Evolutionary conservation across 2,113 vertebrate species (phyloP).

Genomic region (Smithornis capensis): DNA sequence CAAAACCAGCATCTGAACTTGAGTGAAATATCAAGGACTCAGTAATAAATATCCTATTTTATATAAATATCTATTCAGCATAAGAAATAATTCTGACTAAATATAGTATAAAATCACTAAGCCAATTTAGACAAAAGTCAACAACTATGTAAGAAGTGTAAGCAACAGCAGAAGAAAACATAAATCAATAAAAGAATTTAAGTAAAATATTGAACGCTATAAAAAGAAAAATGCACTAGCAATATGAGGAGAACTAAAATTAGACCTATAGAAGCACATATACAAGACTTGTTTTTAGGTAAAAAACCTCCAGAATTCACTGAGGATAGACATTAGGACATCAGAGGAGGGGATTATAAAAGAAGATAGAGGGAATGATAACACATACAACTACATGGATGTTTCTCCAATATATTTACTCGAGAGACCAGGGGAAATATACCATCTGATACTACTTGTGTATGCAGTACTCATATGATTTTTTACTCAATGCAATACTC

Average conservation of each 20-base stretch:
- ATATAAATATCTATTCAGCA: neutral
- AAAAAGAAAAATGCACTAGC: neutral
- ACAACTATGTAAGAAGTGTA: neutral
- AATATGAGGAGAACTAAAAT: neutral
- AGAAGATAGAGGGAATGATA: neutral
- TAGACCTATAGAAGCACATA: neutral
- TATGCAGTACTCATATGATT: neutral
- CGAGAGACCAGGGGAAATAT: neutral
- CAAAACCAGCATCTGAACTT: neutral
- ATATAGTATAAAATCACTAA: neutral
- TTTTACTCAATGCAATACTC: too few relatives aligned
- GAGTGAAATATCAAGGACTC: neutral
- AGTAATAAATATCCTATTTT: neutral
- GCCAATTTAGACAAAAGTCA: neutral
- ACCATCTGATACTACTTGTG: neutral
- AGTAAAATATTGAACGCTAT: neutral
- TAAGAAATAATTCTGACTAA: neutral
- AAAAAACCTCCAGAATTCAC: neutral
- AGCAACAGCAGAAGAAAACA: neutral
- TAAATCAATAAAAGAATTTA: neutral
- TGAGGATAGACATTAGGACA: neutral
- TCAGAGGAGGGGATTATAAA: neutral
- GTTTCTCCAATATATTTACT: neutral
- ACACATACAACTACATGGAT: neutral
- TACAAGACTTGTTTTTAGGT: neutral